Conservation (phyloP, 2,113 vertebrate genomes). For the Pampusana beccarii region DNA sequence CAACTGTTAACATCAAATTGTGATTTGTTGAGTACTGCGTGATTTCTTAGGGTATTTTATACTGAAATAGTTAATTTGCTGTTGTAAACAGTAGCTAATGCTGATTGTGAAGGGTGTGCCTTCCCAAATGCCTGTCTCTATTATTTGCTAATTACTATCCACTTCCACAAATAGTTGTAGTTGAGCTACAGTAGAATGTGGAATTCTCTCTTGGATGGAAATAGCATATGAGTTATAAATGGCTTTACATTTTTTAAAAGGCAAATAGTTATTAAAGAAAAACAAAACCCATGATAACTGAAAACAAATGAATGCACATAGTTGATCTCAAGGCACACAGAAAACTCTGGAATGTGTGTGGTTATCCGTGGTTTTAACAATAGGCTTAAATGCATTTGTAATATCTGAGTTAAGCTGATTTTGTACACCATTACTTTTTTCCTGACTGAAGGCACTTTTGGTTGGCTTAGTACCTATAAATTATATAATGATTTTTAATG, state of each 20-base stretch:
- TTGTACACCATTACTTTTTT: neutral
- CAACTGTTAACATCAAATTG: neutral
- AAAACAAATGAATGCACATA: neutral
- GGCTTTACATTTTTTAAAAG: neutral
- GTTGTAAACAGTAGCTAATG: neutral
- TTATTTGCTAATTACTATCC: conserved; percentile 38
- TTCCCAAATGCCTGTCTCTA: conserved; percentile 25
- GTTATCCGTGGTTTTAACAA: conserved; percentile 8
- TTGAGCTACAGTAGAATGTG: conserved; percentile 3
- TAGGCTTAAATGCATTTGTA: neutral
- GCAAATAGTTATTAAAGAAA: neutral
- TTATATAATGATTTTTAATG: neutral
- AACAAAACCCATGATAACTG: neutral
- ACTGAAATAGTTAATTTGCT: conserved; percentile 4
- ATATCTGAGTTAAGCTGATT: neutral
- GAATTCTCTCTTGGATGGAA: neutral
- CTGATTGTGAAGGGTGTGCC: conserved; percentile 25
- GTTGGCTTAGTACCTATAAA: conserved; percentile 19
- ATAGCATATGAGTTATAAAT: neutral
- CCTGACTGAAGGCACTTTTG: neutral
- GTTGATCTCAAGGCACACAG: neutral
- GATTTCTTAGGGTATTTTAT: neutral
- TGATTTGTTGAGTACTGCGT: neutral
- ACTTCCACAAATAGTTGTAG: conserved; percentile 52
- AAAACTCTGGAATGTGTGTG: neutral